Percentiles rank a stretch among this genome's conserved stretches.
These are phyloP conservation scores for Engystomops pustulosus DNA, from an alignment of 2,113 vertebrate genomes.

Conservation along the genomic window DNA sequence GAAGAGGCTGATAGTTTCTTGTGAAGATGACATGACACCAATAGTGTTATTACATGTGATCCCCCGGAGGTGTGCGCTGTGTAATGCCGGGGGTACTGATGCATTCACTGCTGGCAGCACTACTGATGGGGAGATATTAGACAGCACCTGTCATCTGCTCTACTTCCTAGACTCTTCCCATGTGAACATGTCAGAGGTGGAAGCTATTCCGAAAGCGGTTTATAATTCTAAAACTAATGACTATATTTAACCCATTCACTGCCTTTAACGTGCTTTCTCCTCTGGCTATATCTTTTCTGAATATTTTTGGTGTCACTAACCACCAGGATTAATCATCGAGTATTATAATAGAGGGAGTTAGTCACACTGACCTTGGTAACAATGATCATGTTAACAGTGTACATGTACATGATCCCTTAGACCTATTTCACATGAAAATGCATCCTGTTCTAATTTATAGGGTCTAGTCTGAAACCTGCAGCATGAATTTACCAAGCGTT, in stretches of 20 bases:
- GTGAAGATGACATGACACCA: background rate
- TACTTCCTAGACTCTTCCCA: conserved; percentile 6
- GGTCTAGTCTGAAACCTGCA: too few species aligned
- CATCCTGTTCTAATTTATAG: background rate
- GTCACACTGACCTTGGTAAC: too few species aligned
- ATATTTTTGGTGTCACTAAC: background rate
- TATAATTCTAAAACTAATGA: conserved; percentile 2
- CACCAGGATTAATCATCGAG: too few species aligned
- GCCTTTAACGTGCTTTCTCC: background rate
- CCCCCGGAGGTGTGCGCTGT: background rate
- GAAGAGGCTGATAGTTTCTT: background rate
- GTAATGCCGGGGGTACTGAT: background rate
- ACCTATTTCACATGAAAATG: background rate
- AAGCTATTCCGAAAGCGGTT: conserved; percentile 4
- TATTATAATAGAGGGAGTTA: too few species aligned
- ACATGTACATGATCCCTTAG: background rate
- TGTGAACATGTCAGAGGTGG: conserved; percentile 11
- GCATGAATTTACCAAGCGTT: too few species aligned
- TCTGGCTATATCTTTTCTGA: background rate
- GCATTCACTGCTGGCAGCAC: conserved; percentile 13
- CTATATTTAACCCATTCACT: background rate
- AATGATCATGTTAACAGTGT: too few species aligned
- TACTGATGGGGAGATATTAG: conserved; percentile 28
- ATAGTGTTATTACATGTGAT: conserved; percentile 20
- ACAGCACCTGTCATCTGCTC: conserved; percentile 32